Base-by-base conservation (phyloP, 2,888 invertebrate genomes). In the Bedellia somnulentella region DNA sequence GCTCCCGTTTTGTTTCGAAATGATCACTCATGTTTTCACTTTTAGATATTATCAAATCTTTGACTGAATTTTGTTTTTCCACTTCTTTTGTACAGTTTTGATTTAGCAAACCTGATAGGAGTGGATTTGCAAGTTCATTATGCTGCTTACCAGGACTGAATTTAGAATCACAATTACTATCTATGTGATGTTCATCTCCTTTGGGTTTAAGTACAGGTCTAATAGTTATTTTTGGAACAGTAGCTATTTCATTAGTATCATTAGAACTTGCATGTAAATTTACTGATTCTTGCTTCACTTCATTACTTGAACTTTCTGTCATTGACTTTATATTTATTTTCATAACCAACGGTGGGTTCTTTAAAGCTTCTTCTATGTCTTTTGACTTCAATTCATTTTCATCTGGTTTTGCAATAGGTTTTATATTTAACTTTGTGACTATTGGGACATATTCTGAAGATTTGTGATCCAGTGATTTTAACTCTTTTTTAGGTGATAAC, bases 391-490 rank as follows among this genome's bases (percentile, higher is more conserved):
- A 32, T 17, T 54, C 55, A 29, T 35, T 29, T 33, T 64, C 63
- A 24, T 63, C 66, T 25, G 73, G 78, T 48, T 73, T 76, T 8
- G 75, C 37, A 30, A 78, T 53, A 27, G 79, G 78, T 49, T 78
- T 79, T 30, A 79, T 79, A 41, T 70, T 68, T 31, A 75, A 41
- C 48, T 71, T 76, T 33, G 70, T 66, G 10, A 75, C 53, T 36
- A 58, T 41, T 36, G 71, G 68, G 37, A 63, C 55, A 9, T 16
- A 16, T 40, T 43, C 41, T 10, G 51, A 37, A 43, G 43, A 52
- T 30, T 46, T 51, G 11, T 35, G 27, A 33, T 57, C 54, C n/a
- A 43, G 37, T 30, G 31, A 35, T 38, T 38, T 51, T 67, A 44
- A 47, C 32, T 60, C 68, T 39, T 57, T 68, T 47, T 68, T 73